Base-by-base conservation (phyloP, 1,140 invertebrate species). In the Linepithema humile region DNA sequence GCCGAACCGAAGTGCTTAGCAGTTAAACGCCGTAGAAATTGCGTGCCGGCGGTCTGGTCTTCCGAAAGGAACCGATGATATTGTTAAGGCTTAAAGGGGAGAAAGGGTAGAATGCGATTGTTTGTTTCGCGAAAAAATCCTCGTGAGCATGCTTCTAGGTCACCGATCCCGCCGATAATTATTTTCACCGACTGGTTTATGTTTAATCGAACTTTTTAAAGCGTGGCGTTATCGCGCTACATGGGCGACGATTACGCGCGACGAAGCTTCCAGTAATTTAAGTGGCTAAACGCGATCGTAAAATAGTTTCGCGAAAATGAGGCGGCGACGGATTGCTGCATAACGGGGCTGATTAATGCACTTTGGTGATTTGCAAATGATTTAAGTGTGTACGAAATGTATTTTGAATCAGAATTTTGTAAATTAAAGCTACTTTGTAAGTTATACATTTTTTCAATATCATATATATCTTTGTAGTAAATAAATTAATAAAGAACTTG, bases 1-100 rank as follows among this genome's bases (percentile, higher is more conserved):
- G 55, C 67, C 64, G 64, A 38, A 20, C 15, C 73, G 45, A 82
- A 90, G 70, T 83, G 87, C 85, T 90, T 90, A 88, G 69, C 88
- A 87, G 88, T 90, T 90, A 87, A 90, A 90, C 82, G 85, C 69
- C 75, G 62, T 77, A 72, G 83, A 88, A 90, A 88, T 84, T 83
- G 85, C 82, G 77, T 77, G 83, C 26, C 55, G 55, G 65, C 72
- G 29, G 17, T 35, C 38, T 43, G 50, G 45, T 10, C 10, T 29
- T 60, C 12, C 12, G 67, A 65, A 59, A 83, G 26, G 55, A 67
- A 40, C n/a, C 26, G 26, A 59, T 35, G 48, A 82, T 35, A 5
- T 60, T 82, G 23, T 64, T 59, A 12, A 35, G 17, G 55, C 32
- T 74, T 6, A 23, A 38, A 26, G 29, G 15, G 23, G 3, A 59